Base-by-base conservation (phyloP, 2,113 vertebrate species). In the Anolis carolinensis region DNA sequence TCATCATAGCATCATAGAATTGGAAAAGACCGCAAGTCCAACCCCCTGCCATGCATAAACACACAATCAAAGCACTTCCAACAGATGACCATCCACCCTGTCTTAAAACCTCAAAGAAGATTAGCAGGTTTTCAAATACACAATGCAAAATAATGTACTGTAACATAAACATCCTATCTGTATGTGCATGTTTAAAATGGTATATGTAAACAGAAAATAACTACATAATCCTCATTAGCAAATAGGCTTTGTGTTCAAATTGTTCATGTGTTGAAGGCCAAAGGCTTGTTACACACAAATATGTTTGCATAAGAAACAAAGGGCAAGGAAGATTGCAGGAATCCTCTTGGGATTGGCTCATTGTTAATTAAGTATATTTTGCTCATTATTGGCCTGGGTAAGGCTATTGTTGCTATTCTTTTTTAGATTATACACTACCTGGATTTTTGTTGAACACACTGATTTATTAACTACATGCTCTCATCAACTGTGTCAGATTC, bases 391-490 rank as follows among this genome's bases (percentile, higher is more conserved):
- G 18, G 36, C 72, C 23, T 7, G 68, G 68, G 18, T 48, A 85
- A 30, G 21, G 25, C 50, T 59, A 36, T 39, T 13, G 68, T 18
- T 52, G 10, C 25, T 13, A 63, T 70, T 6, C 20, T 55, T 59
- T 63, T 63, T 18, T 16, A 76, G 52, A 86, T 77, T 72, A n/a
- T 63, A 73, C 36, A 83, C 9, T 1, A 63, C 23, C n/a, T 76
- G 23, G 72, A 77, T 39, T 74, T 88, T n/a, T 80, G 76, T 70
- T 79, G 27, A 77, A 84, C 39, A 65, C 5, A 21, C 68, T 74
- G 5, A 30, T 79, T 30, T 80, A 63, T 44, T 36, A 39, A 21
- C 1, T 80, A 62, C 18, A n/a, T 32, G 18, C 52, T 55, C 52
- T 32, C 14, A 77, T 30, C 30, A 55, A 7, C 27, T 34, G 59